Evolutionary conservation across 2,888 invertebrate genomes (phyloP), one percentile per base, ranked within the genome.

Genomic region (Erynnis tages): DNA sequence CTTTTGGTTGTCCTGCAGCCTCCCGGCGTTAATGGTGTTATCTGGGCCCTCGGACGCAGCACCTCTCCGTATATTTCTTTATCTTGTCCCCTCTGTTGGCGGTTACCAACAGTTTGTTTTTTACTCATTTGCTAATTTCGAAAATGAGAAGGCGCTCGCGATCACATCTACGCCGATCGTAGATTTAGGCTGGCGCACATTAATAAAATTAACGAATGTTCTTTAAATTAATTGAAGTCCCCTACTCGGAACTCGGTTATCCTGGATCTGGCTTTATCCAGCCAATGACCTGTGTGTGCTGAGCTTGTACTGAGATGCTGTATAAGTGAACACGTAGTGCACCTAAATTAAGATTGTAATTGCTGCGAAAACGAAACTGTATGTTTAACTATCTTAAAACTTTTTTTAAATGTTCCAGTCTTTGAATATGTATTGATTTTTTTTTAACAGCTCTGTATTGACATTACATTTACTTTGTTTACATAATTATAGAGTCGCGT

Each of bases 21-120:
- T 82, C 76, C 80, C 80, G 79, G 86, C 84, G 87, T 87, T 88
- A 88, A 88, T 89, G 86, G 87, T 85, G 88, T 88, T 89, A 89
- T 89, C 89, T 86, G 66, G 74, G 73, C 76, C 76, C 81, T 81
- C 79, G 86, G 77, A 85, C 82, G 86, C 88, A 88, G 82, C 89
- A 87, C 89, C 89, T 89, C 87, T 84, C 71, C 76, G 85, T 88
- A 89, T 89, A 88, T 88, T 86, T 86, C 82, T 86, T 88, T 88
- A 89, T 89, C 89, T 88, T 86, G 87, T 83, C 79, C 76, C 68
- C 82, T 82, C 82, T 77, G 83, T 78, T 84, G 80, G 83, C 79
- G 83, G 82, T 84, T 83, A 64, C 65, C 66, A 69, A 66, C 67
- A 71, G 70, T 80, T 76, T 77, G 72, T 75, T 84, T 84, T 87